These are phyloP conservation scores for Pemphigus obesinymphae DNA, from an alignment of 1,140 invertebrate genomes.

Conservation along the genomic window DNA sequence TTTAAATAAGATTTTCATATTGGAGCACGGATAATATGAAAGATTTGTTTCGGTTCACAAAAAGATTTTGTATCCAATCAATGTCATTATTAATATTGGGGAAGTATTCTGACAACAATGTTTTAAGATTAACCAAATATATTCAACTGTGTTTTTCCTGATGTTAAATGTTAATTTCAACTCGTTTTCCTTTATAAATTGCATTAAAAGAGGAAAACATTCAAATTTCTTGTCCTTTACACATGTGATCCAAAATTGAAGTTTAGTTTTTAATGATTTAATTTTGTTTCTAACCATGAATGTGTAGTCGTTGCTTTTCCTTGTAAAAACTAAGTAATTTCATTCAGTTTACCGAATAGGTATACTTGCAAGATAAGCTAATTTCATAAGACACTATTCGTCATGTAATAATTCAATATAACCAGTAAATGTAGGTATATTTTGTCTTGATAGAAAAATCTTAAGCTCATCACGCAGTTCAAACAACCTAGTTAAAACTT, in stretches of 20 bases:
- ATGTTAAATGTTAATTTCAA: background rate
- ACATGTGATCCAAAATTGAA: background rate
- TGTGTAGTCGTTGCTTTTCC: background rate
- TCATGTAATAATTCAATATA: background rate
- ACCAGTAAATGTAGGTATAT: background rate
- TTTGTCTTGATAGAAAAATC: background rate
- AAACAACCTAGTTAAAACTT: constrained; percentile 49
- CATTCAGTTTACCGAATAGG: constrained; percentile 45
- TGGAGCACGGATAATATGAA: background rate
- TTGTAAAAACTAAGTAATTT: constrained; percentile 45
- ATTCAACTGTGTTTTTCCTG: background rate
- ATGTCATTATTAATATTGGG: background rate
- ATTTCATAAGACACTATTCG: background rate
- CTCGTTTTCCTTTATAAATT: background rate
- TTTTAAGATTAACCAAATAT: background rate
- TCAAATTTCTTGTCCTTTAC: background rate
- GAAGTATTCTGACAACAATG: background rate
- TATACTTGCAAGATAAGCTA: background rate
- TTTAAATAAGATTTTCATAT: background rate
- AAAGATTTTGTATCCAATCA: background rate
- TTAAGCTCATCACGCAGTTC: constrained; percentile 47
- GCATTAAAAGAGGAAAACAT: background rate
- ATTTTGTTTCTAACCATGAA: background rate
- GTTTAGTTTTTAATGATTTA: background rate
- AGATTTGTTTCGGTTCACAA: background rate